These are phyloP conservation scores for Teleopsis dalmanni DNA, from an alignment of 1,140 invertebrate genomes.

Conservation along the genomic window DNA sequence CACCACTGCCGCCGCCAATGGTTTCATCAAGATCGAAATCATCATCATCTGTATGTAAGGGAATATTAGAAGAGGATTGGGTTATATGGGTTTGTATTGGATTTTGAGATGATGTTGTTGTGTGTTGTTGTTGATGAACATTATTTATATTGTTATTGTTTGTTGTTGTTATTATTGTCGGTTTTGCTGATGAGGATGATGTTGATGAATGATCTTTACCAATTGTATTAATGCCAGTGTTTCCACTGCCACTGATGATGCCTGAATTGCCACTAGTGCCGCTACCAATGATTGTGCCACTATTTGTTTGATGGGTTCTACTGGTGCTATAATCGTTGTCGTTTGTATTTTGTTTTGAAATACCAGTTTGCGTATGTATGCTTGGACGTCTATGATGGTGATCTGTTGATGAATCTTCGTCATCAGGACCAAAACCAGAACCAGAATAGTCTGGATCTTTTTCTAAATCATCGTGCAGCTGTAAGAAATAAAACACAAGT, in stretches of 20 bases:
- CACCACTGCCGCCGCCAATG: slow-evolving; percentile 25
- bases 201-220: slow-evolving; percentile 33
- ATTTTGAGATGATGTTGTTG: slow-evolving; percentile 2
- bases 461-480: slow-evolving; percentile 48
- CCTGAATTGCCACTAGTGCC: slow-evolving; percentile 30
- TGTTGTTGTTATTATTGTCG: slow-evolving; percentile 11
- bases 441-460: slow-evolving; percentile 62
- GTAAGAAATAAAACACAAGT: slow-evolving; percentile 13
- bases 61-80: slow-evolving; percentile 3
- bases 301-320: slow-evolving; percentile 37
- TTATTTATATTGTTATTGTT: slow-evolving; percentile 18
- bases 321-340: slow-evolving; percentile 30
- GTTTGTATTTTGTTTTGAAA: slow-evolving; percentile 24
- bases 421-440: slow-evolving; percentile 61
- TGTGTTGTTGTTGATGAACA: slow-evolving; percentile 7
- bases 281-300: slow-evolving; percentile 44
- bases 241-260: slow-evolving; percentile 39
- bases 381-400: slow-evolving; percentile 18
- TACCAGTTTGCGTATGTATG: slow-evolving; percentile 19
- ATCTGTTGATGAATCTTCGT: slow-evolving; percentile 50
- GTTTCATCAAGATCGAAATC: slow-evolving; percentile 10
- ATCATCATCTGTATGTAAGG: slow-evolving; percentile 8
- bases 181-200: slow-evolving; percentile 11
- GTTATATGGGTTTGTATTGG: slow-evolving; percentile 6
- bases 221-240: slow-evolving; percentile 30